These are phyloP conservation scores for Tigriopus japonicus DNA, from an alignment of 1,140 invertebrate genomes.

Conservation along the genomic window DNA sequence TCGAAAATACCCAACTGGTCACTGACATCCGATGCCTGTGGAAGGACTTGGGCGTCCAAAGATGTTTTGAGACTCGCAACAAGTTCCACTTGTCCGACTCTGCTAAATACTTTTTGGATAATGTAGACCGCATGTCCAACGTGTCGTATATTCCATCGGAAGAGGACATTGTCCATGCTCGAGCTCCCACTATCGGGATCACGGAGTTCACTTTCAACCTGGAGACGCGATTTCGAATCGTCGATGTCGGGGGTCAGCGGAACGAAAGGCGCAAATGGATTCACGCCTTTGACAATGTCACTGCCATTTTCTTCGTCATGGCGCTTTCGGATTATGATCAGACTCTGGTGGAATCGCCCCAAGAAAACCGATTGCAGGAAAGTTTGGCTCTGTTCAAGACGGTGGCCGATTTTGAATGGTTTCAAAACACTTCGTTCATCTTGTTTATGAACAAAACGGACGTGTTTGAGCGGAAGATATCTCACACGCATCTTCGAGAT, in stretches of 20 bases:
- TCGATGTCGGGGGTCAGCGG: slow-evolving; percentile 77
- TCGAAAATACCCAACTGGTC: slow-evolving; percentile 55
- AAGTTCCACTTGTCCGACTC: slow-evolving; percentile 93
- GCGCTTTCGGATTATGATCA: slow-evolving; percentile 45
- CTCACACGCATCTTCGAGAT: background rate
- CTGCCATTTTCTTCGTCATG: slow-evolving; percentile 67
- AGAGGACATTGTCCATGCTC: slow-evolving; percentile 79
- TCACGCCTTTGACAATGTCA: slow-evolving; percentile 88
- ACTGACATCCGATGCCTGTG: slow-evolving; percentile 63
- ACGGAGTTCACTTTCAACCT: slow-evolving; percentile 47
- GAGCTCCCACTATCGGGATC: slow-evolving; percentile 92
- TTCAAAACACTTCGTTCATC: background rate
- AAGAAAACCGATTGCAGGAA: slow-evolving; percentile 35
- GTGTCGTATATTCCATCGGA: slow-evolving; percentile 75
- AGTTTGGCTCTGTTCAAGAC: slow-evolving; percentile 2
- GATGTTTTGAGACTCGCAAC: slow-evolving; percentile 71
- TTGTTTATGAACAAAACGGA: slow-evolving; percentile 5
- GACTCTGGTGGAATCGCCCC: slow-evolving; percentile 44
- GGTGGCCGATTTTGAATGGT: background rate
- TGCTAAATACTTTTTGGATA: slow-evolving; percentile 79
- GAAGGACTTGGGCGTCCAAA: slow-evolving; percentile 66
- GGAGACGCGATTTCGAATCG: slow-evolving; percentile 41
- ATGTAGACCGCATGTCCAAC: slow-evolving; percentile 63
- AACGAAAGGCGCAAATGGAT: slow-evolving; percentile 96
- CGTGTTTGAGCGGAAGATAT: slow-evolving; percentile 1